Percentiles rank a stretch among this genome's conserved stretches.
Conservation (phyloP, 53 echinoderm and acorn worm species). For the Luidia sarsii region DNA sequence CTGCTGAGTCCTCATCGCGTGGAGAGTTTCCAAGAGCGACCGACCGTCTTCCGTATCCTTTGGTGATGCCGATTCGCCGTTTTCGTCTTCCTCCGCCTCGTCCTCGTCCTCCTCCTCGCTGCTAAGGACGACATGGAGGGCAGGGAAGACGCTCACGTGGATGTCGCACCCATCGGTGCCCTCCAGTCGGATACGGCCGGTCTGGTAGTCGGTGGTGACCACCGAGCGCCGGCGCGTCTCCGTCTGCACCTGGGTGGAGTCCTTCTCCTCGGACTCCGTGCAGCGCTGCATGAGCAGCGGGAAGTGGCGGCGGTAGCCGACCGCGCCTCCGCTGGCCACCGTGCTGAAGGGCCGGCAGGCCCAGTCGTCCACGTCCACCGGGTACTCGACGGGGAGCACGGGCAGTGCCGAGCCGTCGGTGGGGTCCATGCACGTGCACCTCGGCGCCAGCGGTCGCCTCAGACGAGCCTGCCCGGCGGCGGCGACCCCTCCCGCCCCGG, state of each 20-base stretch:
- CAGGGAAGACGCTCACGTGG: constrained; percentile 65
- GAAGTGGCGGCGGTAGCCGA: constrained; percentile 66
- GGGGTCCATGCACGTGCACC: constrained; percentile 43
- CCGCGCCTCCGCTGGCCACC: constrained; percentile 39
- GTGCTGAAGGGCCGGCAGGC: constrained; percentile 90
- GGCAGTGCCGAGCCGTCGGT: constrained; percentile 25
- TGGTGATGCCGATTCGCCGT: background rate
- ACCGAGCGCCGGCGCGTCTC: constrained; percentile 86
- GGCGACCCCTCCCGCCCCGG: constrained; percentile 7
- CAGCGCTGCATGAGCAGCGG: constrained; percentile 78
- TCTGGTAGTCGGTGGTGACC: constrained; percentile 78
- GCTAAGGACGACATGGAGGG: constrained; percentile 59
- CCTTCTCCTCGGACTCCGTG: constrained; percentile 86
- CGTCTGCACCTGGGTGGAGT: constrained; percentile 71
- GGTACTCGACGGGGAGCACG: constrained; percentile 22
- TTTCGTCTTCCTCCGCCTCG: background rate
- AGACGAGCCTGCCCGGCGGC: too few species aligned
- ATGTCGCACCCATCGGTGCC: constrained; percentile 6
- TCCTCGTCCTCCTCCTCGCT: background rate
- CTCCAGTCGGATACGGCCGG: constrained; percentile 61
- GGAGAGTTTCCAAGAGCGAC: constrained; percentile 1
- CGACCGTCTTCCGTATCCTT: background rate
- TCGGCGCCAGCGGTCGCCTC: constrained; percentile 68
- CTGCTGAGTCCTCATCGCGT: constrained; percentile 13
- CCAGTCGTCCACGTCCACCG: constrained; percentile 71